Evolutionary conservation across 35 echinoderm and acorn worm species (phyloP).

Genomic region (Holothuria glaberrima): DNA sequence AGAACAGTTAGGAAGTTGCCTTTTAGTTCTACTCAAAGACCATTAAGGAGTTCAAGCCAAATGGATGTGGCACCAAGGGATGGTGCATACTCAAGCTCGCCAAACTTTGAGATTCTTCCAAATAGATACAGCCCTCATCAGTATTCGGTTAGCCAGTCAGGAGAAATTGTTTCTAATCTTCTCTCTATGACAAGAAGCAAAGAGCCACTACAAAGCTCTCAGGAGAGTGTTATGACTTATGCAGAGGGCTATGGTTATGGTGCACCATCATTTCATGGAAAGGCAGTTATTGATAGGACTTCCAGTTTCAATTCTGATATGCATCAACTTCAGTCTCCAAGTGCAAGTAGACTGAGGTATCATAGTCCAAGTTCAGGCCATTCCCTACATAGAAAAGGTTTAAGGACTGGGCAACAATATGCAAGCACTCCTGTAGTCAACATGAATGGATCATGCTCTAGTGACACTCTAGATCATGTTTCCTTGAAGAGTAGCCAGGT

Average conservation of each 20-base stretch:
- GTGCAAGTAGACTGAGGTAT: background rate
- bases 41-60: constrained; percentile 49
- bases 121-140: constrained; percentile 26
- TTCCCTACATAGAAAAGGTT: constrained; percentile 17
- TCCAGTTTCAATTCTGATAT: constrained; percentile 45
- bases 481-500: constrained; percentile 7
- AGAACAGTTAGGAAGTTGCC: constrained; percentile 33
- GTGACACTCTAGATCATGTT: background rate
- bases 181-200: constrained; percentile 17
- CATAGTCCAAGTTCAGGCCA: background rate
- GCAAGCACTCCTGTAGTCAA: constrained; percentile 45
- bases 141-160: background rate
- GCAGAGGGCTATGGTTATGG: constrained; percentile 61
- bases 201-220: constrained; percentile 47
- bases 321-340: background rate
- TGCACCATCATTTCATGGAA: constrained; percentile 19
- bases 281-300: constrained; percentile 29
- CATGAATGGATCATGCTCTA: background rate
- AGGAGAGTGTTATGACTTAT: constrained; percentile 54
- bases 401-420: background rate
- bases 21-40: constrained; percentile 51
- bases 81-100: background rate
- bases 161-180: background rate
- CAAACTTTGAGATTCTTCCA: constrained; percentile 16
- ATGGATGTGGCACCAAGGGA: constrained; percentile 8